These are phyloP conservation scores for Brachymystax lenok DNA, from an alignment of 2,797 vertebrate species.

Conservation along the genomic window DNA sequence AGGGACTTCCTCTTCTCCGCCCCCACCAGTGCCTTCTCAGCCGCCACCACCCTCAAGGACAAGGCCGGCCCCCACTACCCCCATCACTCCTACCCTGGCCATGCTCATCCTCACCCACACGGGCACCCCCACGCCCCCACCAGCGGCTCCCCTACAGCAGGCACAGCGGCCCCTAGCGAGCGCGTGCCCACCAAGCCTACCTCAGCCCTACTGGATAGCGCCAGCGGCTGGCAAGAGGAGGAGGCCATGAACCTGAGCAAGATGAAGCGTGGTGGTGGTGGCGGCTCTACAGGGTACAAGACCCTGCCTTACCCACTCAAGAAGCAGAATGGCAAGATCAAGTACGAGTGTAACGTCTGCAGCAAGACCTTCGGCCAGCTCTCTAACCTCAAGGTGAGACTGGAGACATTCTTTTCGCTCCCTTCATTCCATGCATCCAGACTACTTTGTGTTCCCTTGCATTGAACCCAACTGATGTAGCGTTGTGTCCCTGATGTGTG, in stretches of 20 bases:
- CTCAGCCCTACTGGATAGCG: conserved; percentile 85
- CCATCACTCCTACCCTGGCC: conserved; percentile 51
- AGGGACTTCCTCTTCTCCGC: conserved; percentile 90
- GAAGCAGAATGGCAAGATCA: conserved; percentile 99
- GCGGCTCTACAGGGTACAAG: conserved; percentile 91
- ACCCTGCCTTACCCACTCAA: conserved; percentile 95
- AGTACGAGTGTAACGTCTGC: conserved; percentile 98
- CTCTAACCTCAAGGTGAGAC: conserved; percentile 95
- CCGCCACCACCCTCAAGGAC: conserved; percentile 83
- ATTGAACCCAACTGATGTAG: not conserved
- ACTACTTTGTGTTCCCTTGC: not conserved
- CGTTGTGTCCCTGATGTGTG: not conserved
- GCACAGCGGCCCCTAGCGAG: conserved; percentile 74
- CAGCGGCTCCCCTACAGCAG: conserved; percentile 82
- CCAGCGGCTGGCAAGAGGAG: conserved; percentile 67
- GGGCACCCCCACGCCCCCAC: conserved; percentile 72
- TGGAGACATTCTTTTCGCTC: not conserved
- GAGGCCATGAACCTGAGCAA: conserved; percentile 78
- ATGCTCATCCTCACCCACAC: conserved; percentile 64
- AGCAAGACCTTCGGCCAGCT: conserved; percentile 98
- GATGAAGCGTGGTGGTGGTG: conserved; percentile 76
- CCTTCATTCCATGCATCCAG: not conserved
- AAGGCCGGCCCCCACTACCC: conserved; percentile 54
- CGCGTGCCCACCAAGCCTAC: conserved; percentile 83
- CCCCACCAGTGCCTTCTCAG: conserved; percentile 92